Percentiles rank a stretch among this genome's conserved stretches.
phyloP scores from a whole-genome alignment of 2,888 invertebrate species.

The Acrobasis repandana region DNA sequence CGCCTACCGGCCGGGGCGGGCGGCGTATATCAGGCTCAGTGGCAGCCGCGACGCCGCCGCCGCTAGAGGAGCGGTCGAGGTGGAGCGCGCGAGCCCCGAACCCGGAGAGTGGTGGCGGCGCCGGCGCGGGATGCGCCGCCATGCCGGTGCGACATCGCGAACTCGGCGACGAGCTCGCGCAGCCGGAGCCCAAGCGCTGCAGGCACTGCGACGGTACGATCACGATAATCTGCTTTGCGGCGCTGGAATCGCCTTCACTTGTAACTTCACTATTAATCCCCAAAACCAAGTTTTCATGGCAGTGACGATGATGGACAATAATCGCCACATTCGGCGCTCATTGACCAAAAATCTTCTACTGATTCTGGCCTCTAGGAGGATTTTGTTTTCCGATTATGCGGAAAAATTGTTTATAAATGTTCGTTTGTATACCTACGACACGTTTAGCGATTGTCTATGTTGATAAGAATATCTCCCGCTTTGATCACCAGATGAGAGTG shows the following conservation, averaged over 20 bases:
- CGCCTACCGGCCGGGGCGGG: slow-evolving; percentile 82
- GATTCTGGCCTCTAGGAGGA: not conserved
- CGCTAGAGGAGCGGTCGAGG: slow-evolving; percentile 73
- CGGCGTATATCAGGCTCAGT: slow-evolving; percentile 72
- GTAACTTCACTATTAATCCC: slow-evolving; percentile 25
- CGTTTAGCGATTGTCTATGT: not conserved
- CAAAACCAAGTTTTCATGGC: not conserved
- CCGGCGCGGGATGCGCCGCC: slow-evolving; percentile 82
- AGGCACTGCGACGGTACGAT: slow-evolving; percentile 94
- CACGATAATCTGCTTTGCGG: slow-evolving; percentile 45
- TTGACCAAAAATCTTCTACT: not conserved
- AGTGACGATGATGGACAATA: not conserved
- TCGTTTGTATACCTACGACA: not conserved
- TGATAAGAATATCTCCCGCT: slow-evolving; percentile 36
- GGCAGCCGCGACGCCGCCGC: slow-evolving; percentile 78
- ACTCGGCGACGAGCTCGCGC: slow-evolving; percentile 81
- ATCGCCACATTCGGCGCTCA: not conserved
- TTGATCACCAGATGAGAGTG: not conserved
- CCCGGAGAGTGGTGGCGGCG: slow-evolving; percentile 71
- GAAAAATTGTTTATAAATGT: not conserved
- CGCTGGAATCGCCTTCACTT: slow-evolving; percentile 41
- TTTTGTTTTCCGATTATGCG: not conserved
- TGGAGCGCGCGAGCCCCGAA: slow-evolving; percentile 61
- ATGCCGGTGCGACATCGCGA: slow-evolving; percentile 84
- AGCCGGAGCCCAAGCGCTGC: slow-evolving; percentile 94